A percentile compares a stretch with the other conserved stretches of the same genome.
Conservation (phyloP, 2,113 vertebrate species). For the Paedocypris sp. region DNA sequence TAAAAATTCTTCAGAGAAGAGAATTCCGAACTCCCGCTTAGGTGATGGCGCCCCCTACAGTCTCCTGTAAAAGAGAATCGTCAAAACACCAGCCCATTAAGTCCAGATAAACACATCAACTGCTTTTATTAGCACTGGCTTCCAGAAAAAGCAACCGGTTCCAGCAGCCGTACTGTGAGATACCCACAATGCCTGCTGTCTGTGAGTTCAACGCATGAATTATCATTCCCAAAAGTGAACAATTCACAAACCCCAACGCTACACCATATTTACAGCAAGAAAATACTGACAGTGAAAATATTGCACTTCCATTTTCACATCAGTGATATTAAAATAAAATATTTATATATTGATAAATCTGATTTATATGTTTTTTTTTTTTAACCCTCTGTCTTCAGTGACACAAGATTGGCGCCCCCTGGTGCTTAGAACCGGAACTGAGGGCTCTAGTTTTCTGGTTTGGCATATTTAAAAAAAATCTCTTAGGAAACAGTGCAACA, state of each 20-base stretch:
- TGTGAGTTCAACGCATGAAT: neutral
- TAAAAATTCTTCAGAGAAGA: no score
- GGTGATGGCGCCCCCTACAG: no score
- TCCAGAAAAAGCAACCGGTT: conserved; percentile 9
- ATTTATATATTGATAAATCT: neutral
- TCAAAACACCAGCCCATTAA: neutral
- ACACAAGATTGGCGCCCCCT: conserved; percentile 7
- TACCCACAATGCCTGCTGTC: conserved; percentile 31
- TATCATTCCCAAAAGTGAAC: conserved; percentile 15
- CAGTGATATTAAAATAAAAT: neutral
- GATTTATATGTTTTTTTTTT: conserved; percentile 2
- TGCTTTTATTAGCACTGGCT: conserved; percentile 32
- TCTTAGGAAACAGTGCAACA: conserved; percentile 7
- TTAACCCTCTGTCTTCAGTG: neutral
- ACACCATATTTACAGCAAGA: conserved; percentile 10
- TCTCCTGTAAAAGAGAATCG: neutral
- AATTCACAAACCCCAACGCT: conserved; percentile 18
- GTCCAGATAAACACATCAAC: conserved; percentile 22
- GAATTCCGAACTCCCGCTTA: no score
- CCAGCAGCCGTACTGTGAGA: conserved; percentile 34
- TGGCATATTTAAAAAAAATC: neutral
- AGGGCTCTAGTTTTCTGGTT: neutral
- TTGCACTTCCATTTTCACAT: conserved; percentile 4
- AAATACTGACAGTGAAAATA: neutral
- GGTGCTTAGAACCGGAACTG: conserved; percentile 1